Evolutionary conservation across 1,140 invertebrate genomes (phyloP), one percentile per base, ranked within the genome.

Genomic region (Anastrepha obliqua): DNA sequence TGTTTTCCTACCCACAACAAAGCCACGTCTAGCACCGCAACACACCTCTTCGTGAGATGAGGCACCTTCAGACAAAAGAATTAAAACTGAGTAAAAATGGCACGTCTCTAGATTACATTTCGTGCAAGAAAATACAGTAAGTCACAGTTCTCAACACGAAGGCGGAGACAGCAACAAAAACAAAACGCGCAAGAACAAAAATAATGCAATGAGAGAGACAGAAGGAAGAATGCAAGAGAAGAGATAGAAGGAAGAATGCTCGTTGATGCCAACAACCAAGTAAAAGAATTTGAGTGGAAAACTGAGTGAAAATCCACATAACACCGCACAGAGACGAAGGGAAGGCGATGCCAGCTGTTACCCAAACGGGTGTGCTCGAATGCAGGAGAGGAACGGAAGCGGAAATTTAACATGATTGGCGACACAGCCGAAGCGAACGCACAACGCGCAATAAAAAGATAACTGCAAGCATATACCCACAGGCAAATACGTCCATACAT

Each of bases 1-100:
- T 81, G 15, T 29, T 81, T 81, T 55, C 74, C 47, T 29, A 29
- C 74, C 74, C 17, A 81, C 74, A 81, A 81, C 42, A 20, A 55
- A 55, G 11, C n/a, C 39, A 4, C 44, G n/a, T 29, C 47, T 17
- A 11, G 17, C 74, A 11, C 2, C 9, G 47, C 74, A 20, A 81
- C 74, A 74, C 67, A 17, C 47, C 51, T 44, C 29, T 47, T 58
- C 8, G 1, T n/a, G 3, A 67, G 11, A 74, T 8, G 42, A n/a
- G 3, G 74, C 6, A 55, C 51, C 51, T 55, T 55, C 51, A 20
- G 8, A n/a, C 15, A 55, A 15, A 78, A n/a, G 0, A 15, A 81
- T 55, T 9, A 11, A 81, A n/a, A 2, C 7, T 20, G 3, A 39
- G 29, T 8, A 67, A 67, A 67, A 67, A 29, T 81, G 44, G n/a